Evolutionary conservation across 2,113 vertebrate genomes (phyloP).

Genomic region (Rissa tridactyla): DNA sequence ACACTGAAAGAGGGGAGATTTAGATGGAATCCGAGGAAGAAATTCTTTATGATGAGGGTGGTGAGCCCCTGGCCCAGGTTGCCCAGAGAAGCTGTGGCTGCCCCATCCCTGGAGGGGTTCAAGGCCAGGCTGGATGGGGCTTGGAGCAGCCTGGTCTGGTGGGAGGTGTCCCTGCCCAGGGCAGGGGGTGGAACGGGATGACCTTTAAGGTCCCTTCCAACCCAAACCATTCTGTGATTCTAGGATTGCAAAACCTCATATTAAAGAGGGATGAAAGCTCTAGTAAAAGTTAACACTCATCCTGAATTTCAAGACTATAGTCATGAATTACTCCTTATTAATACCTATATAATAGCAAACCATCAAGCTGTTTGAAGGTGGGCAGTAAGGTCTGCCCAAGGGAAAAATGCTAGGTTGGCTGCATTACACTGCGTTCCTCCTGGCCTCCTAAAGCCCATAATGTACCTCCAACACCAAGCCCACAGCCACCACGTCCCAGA

Average conservation of each 20-base stretch:
- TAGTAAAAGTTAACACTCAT: not conserved
- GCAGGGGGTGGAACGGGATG: not conserved
- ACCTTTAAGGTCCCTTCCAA: not conserved
- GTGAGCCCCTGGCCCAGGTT: too few relatives aligned
- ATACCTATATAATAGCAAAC: accelerated
- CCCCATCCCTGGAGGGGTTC: too few relatives aligned
- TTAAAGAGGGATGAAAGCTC: not conserved
- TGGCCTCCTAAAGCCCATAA: not conserved
- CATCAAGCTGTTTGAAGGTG: not conserved
- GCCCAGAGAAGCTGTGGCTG: too few relatives aligned
- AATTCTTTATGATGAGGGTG: too few relatives aligned
- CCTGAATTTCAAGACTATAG: not conserved
- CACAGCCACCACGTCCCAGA: not conserved
- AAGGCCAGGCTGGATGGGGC: too few relatives aligned
- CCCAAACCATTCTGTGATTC: not conserved
- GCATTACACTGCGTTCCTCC: not conserved
- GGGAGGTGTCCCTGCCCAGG: too few relatives aligned
- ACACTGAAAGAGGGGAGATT: too few relatives aligned
- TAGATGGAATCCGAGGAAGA: too few relatives aligned
- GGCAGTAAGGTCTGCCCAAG: not conserved
- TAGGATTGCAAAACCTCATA: not conserved
- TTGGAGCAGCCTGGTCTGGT: too few relatives aligned
- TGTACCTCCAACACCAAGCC: not conserved
- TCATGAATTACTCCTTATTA: not conserved
- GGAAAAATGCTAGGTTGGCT: not conserved